Evolutionary conservation across 2,888 invertebrate species (phyloP).

Genomic region (Geotrupes spiniger): DNA sequence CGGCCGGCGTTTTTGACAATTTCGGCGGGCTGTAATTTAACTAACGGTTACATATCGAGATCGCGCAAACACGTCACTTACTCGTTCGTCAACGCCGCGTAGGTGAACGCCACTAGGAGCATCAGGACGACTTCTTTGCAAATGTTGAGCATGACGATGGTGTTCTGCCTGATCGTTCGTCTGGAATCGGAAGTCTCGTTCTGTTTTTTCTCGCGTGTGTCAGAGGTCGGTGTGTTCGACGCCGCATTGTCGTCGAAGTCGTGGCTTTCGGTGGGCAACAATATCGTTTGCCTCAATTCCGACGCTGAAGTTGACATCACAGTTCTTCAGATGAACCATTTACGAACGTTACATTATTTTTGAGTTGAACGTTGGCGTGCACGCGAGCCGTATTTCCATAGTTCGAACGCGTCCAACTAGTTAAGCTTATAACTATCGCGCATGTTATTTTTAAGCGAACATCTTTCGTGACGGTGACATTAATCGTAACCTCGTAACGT

Average conservation of each 20-base stretch:
- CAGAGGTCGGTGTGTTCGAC: conserved; percentile 6
- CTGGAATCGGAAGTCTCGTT: too few relatives aligned
- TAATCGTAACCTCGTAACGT: too few relatives aligned
- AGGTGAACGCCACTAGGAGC: conserved; percentile 62
- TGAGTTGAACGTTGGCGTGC: too few relatives aligned
- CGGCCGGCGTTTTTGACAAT: conserved; percentile 57
- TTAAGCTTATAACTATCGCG: too few relatives aligned
- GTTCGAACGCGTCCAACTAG: too few relatives aligned
- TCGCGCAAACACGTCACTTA: conserved; percentile 52
- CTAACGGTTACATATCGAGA: not conserved
- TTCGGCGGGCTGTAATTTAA: conserved; percentile 55
- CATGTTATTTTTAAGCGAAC: too few relatives aligned
- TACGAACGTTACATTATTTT: conserved; percentile 1
- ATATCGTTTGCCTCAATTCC: conserved; percentile 14
- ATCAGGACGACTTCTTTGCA: conserved; percentile 65
- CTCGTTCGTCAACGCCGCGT: conserved; percentile 71
- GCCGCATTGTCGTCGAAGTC: conserved; percentile 13
- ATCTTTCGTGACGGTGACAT: too few relatives aligned
- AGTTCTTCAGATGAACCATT: conserved; percentile 10
- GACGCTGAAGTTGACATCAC: conserved; percentile 18
- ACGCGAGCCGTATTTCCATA: too few relatives aligned
- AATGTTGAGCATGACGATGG: conserved; percentile 44
- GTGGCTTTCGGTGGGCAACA: conserved; percentile 14
- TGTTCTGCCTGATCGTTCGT: too few relatives aligned
- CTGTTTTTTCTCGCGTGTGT: too few relatives aligned